Percentiles rank a stretch among this genome's conserved stretches.
These are phyloP conservation scores for Astropecten irregularis DNA, from an alignment of 53 echinoderm and acorn worm genomes.

Conservation along the genomic window DNA sequence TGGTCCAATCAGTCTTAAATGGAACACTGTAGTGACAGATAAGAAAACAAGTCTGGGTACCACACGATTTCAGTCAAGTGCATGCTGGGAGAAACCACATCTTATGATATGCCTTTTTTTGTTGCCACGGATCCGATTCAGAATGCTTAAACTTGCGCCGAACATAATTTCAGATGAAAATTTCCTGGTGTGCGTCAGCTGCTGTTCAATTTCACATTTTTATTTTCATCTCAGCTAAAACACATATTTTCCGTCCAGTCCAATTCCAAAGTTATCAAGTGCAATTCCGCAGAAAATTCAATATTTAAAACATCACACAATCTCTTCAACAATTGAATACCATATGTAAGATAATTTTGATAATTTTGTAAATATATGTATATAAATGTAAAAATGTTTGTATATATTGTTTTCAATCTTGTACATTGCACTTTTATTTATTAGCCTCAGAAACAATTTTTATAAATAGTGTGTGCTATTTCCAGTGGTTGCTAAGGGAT, in stretches of 20 bases:
- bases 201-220: background rate
- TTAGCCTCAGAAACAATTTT: background rate
- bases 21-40: background rate
- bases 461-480: constrained; percentile 12
- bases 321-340: constrained; percentile 28
- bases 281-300: background rate
- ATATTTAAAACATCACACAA: background rate
- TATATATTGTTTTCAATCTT: constrained; percentile 35
- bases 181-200: constrained; percentile 15
- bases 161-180: constrained; percentile 18
- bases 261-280: background rate
- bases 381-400: constrained; percentile 36
- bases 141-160: background rate
- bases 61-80: background rate
- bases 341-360: background rate
- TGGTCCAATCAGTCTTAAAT: background rate
- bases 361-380: background rate
- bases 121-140: constrained; percentile 30
- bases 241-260: background rate
- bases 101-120: background rate
- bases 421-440: constrained; percentile 32
- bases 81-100: background rate
- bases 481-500: background rate
- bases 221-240: too few species aligned
- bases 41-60: constrained; percentile 23